Evolutionary conservation across 2,888 invertebrate species (phyloP), one percentile per base, ranked within the genome.

Genomic region (Cryptocephalus moraei): DNA sequence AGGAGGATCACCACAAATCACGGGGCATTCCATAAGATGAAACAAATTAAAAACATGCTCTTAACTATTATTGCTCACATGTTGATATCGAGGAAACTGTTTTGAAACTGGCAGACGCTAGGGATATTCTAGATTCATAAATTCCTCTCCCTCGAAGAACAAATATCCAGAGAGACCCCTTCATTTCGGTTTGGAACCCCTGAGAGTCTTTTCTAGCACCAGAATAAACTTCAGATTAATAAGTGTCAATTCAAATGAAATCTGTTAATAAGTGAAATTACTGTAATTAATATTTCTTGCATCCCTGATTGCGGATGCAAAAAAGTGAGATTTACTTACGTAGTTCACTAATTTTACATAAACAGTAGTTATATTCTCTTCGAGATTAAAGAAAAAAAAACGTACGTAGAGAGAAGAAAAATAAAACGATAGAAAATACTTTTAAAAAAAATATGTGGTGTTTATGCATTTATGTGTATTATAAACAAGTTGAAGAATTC

Each of bases 291-390:
- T 36, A 36, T 36, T 65, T 63, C 63, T 67, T 68, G 67, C 69
- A 68, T 72, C 67, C 64, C 64, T 56, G 62, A 66, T 65, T 68
- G 68, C 67, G 56, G 59, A 57, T 57, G 71, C 71, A 67, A 69
- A 65, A 69, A 73, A 76, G 75, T 76, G 76, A 76, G 75, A 76
- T 75, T 71, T 34, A 43, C 33, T 13, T 73, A 66, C 71, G 73
- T 73, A 73, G 67, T 64, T 65, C 66, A 66, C 65, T 36, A 12
- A 34, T 43, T 66, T 67, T 67, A 65, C 61, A 64, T 63, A 56
- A 62, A 56, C 47, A 45, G 50, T 50, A 49, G 48, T 34, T 44
- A n/a, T 33, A 22, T 41, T 43, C 38, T 41, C 22, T 22, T 22
- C 22, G 22, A 22, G 22, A 22, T 22, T 22, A 22, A 22, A 22